Evolutionary conservation across 2,797 vertebrate species (phyloP), one percentile per base, ranked within the genome.

Genomic region (Acanthurus tractus): DNA sequence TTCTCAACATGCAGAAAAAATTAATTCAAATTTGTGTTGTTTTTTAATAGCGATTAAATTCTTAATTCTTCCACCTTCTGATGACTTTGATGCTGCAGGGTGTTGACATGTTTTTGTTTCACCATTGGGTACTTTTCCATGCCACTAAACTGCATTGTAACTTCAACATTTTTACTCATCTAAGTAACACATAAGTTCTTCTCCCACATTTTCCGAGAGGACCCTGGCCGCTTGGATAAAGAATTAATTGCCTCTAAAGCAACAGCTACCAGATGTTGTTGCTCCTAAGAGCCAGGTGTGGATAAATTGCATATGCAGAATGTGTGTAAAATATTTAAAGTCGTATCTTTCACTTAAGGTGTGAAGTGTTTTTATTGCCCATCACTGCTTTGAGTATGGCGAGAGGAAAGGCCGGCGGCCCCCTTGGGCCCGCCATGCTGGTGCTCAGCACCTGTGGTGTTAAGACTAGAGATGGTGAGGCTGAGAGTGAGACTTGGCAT

Each of bases 321-420:
- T 94, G 92, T 92, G 93, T 92, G 91, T 94, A 94, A 95, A 95
- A 96, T 95, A 96, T 95, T 96, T 96, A 95, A 94, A 95, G 88
- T 95, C 87, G 93, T 94, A 93, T 95, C 94, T 94, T 92, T 93
- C 94, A 94, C 90, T 93, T 94, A 93, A 90, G 91, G 90, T 92
- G 91, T 85, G 87, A 93, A 94, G 93, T 93, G 93, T 84, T 95
- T 95, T 95, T 95, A 95, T 94, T 93, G 91, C 90, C 89, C 88
- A 91, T 94, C 93, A 91, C 93, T 89, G 88, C 82, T 88, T 82
- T 87, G 89, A 85, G 87, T 89, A 78, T 71, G 70, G 82, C 2
- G 15, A 79, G 80, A 72, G 78, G 83, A 83, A 88, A 83, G 89
- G 82, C 81, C 87, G 63, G 77, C 70, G 18, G 67, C 70, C 87